These are phyloP conservation scores for Gymnosoma rotundatum DNA, from an alignment of 2,888 invertebrate genomes.

Conservation along the genomic window DNA sequence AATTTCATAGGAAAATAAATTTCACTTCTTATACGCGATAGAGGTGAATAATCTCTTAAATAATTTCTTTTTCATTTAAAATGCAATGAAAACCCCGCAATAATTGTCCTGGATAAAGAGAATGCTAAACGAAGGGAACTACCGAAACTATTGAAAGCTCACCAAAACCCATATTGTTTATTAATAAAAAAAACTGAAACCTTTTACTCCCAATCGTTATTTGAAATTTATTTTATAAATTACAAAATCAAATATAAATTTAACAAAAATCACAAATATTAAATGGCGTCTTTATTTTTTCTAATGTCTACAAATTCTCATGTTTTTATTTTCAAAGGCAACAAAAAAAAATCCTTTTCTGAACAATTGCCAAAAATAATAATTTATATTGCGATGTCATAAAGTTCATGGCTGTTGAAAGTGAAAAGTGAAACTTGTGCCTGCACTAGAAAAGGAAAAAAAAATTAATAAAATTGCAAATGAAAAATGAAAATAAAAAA, in stretches of 20 bases:
- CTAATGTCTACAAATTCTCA: not conserved
- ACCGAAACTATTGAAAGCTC: too few relatives aligned
- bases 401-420: constrained; percentile 61
- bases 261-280: not conserved
- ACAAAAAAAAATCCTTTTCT: constrained; percentile 16
- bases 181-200: too few relatives aligned
- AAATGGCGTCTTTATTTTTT: constrained; percentile 29
- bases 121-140: too few relatives aligned
- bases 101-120: too few relatives aligned
- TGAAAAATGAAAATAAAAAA: constrained; percentile 26
- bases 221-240: not conserved
- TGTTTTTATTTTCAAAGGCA: not conserved
- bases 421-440: constrained; percentile 52
- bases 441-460: constrained; percentile 1
- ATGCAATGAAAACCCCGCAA: too few relatives aligned
- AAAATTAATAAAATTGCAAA: constrained; percentile 44
- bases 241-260: not conserved
- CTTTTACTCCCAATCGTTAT: not conserved
- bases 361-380: constrained; percentile 58
- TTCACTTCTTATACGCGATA: too few relatives aligned
- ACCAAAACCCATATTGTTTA: too few relatives aligned
- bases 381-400: constrained; percentile 55
- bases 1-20: too few relatives aligned
- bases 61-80: too few relatives aligned
- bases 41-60: too few relatives aligned